phyloP scores from a whole-genome alignment of 2,113 vertebrate species.

The Thermophis baileyi region DNA sequence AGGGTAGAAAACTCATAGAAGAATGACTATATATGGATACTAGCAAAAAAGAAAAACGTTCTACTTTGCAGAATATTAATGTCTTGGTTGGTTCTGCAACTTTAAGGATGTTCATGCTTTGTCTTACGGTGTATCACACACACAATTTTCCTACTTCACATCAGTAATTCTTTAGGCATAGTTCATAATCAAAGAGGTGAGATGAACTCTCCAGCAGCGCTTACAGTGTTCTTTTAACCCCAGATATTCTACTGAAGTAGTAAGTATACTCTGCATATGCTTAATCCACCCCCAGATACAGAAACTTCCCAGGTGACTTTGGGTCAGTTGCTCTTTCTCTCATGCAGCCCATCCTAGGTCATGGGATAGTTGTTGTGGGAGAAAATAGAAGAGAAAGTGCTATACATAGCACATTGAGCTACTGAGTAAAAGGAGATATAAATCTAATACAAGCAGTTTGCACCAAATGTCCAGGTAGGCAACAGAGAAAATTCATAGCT shows the following conservation, averaged over 20 bases:
- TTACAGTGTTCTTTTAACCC: neutral
- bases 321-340: neutral
- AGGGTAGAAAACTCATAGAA: neutral
- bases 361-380: neutral
- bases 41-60: neutral
- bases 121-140: neutral
- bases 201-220: neutral
- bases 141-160: neutral
- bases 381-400: neutral
- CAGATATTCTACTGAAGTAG: neutral
- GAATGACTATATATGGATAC: neutral
- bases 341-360: neutral
- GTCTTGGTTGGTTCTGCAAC: neutral
- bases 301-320: neutral
- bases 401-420: neutral
- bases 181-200: neutral
- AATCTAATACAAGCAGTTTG: neutral
- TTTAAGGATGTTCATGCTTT: neutral
- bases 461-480: neutral
- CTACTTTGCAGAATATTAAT: neutral
- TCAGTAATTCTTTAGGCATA: neutral
- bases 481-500: neutral
- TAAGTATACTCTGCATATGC: neutral
- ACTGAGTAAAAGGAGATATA: neutral
- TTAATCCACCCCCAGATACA: neutral